These are phyloP conservation scores for Plumapathes pennacea DNA, from an alignment of 92 coral and sea anemone genomes.

Conservation along the genomic window DNA sequence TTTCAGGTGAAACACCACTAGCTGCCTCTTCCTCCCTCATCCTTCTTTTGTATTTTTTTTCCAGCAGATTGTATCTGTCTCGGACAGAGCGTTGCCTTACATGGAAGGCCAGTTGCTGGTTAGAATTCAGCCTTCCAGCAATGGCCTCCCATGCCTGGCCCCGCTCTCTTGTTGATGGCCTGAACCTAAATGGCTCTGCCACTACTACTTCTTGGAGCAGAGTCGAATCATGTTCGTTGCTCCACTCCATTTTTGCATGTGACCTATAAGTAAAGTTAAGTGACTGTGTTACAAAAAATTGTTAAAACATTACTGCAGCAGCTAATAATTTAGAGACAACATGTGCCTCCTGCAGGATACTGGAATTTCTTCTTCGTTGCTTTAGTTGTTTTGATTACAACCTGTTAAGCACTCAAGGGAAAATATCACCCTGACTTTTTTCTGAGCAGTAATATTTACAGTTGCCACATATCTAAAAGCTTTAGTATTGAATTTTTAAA, in stretches of 20 bases:
- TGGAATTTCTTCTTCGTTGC: no score
- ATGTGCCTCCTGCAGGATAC: no score
- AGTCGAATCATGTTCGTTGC: conserved; percentile 4
- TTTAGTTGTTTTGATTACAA: no score
- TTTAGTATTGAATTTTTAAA: no score
- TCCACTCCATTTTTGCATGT: conserved; percentile 21
- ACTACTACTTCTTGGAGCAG: conserved; percentile 11
- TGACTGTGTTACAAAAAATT: no score
- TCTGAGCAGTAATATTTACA: no score
- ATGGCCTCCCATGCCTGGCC: conserved; percentile 24
- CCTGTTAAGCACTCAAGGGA: no score
- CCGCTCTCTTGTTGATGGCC: conserved; percentile 2
- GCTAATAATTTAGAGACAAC: no score
- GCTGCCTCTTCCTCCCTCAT: conserved; percentile 44
- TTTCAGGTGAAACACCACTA: conserved; percentile 28
- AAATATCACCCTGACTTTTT: no score
- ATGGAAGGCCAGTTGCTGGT: background rate
- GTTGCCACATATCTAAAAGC: no score
- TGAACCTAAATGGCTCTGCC: conserved; percentile 5
- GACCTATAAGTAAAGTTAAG: no score
- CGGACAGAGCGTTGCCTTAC: conserved; percentile 23
- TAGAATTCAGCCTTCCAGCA: conserved; percentile 7
- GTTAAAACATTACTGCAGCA: no score
- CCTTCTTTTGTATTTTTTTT: conserved; percentile 3
- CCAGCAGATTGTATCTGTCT: conserved; percentile 23